These are phyloP conservation scores for Drosophila formosana DNA, from an alignment of 2,888 invertebrate species.

Conservation along the genomic window DNA sequence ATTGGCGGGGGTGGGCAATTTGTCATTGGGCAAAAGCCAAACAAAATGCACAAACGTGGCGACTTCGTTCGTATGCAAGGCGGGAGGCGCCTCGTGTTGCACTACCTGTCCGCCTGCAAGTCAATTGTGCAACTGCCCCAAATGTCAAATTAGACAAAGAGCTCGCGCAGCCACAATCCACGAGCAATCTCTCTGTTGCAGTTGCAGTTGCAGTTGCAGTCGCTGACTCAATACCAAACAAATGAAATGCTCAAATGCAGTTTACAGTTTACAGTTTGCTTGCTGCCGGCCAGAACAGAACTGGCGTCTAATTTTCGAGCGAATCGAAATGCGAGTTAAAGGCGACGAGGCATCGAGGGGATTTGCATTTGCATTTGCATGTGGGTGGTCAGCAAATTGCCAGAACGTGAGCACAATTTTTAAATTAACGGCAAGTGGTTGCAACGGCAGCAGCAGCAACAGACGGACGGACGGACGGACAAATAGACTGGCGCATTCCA, in stretches of 20 bases:
- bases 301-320: conserved; percentile 70
- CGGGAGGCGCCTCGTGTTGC: conserved; percentile 48
- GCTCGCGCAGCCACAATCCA: conserved; percentile 30
- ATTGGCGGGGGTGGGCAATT: conserved; percentile 35
- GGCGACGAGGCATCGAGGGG: conserved; percentile 4
- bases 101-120: conserved; percentile 57
- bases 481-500: conserved; percentile 61
- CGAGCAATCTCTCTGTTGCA: background rate
- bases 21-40: conserved; percentile 45
- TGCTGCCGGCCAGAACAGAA: conserved; percentile 54
- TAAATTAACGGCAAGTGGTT: conserved; percentile 79
- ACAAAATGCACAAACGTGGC: conserved; percentile 23
- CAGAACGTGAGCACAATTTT: conserved; percentile 80
- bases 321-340: conserved; percentile 47
- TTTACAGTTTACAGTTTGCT: conserved; percentile 39
- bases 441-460: conserved; percentile 65
- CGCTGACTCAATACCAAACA: conserved; percentile 60
- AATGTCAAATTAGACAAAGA: conserved; percentile 77
- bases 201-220: background rate
- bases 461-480: background rate
- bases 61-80: conserved; percentile 17
- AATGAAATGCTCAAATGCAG: conserved; percentile 59
- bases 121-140: conserved; percentile 68
- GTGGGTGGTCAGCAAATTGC: conserved; percentile 82
- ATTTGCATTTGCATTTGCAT: conserved; percentile 62